phyloP scores from a whole-genome alignment of 2,797 vertebrate species.

The Steatocranus sp. region DNA sequence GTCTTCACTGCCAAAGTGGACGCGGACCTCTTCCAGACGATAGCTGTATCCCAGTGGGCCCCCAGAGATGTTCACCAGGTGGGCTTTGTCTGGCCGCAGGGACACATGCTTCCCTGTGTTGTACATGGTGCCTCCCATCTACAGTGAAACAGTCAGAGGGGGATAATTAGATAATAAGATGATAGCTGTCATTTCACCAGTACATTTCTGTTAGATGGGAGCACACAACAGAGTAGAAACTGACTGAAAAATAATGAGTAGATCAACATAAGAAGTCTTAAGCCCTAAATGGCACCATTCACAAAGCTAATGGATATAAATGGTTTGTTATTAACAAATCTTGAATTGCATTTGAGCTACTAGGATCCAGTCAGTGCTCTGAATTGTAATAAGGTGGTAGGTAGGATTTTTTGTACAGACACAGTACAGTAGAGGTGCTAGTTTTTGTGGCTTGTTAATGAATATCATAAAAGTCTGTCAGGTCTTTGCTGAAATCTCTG shows the following conservation, averaged over 20 bases:
- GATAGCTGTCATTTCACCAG: not conserved
- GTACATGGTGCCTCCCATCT: slow-evolving; percentile 96
- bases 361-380: not conserved
- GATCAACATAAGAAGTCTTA: not conserved
- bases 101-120: slow-evolving; percentile 94
- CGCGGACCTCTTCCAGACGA: slow-evolving; percentile 88
- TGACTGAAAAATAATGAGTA: not conserved
- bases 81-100: slow-evolving; percentile 88
- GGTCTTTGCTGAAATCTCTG: not conserved
- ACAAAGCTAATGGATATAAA: not conserved
- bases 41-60: slow-evolving; percentile 93
- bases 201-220: not conserved
- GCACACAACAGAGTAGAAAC: not conserved
- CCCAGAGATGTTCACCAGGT: slow-evolving; percentile 91
- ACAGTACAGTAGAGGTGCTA: not conserved
- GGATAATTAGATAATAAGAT: not conserved
- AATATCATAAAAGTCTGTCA: not conserved
- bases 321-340: not conserved
- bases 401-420: not conserved
- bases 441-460: not conserved
- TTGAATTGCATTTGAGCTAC: not conserved
- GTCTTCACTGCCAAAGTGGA: slow-evolving; percentile 94
- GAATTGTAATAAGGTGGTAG: not conserved
- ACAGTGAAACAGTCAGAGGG: not conserved
- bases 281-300: not conserved